A percentile compares a stretch with the other conserved stretches of the same genome.
Evolutionary conservation across 2,888 invertebrate genomes (phyloP).

Genomic region (Ennomos erosarius): DNA sequence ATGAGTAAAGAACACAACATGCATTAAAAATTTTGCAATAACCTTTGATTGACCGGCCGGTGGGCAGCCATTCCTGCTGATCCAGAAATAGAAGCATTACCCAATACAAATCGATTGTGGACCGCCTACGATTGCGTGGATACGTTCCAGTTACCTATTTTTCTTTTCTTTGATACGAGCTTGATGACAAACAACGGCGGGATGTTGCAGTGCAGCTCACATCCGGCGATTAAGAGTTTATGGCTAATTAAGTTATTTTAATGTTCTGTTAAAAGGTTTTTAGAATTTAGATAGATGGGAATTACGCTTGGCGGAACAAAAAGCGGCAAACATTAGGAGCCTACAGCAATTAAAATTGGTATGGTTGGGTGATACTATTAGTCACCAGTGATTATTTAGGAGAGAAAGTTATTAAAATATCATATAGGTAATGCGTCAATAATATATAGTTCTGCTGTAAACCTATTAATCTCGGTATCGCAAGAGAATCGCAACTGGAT

Average conservation of each 20-base stretch:
- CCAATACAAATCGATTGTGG: conserved; percentile 46
- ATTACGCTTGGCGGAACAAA: conserved; percentile 9
- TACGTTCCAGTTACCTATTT: conserved; percentile 33
- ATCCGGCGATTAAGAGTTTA: conserved; percentile 36
- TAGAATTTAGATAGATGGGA: background rate
- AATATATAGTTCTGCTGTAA: too few relatives aligned
- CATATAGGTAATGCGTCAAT: too few relatives aligned
- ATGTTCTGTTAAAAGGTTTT: conserved; percentile 24
- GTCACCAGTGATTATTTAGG: too few relatives aligned
- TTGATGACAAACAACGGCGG: conserved; percentile 45
- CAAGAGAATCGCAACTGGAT: conserved; percentile 5
- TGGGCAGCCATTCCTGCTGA: conserved; percentile 39
- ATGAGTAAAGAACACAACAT: conserved; percentile 14
- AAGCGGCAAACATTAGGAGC: conserved; percentile 1
- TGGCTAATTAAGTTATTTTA: conserved; percentile 26
- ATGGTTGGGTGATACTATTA: too few relatives aligned
- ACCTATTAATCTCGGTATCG: conserved; percentile 6
- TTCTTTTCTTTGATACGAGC: conserved; percentile 33
- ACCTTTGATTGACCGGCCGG: conserved; percentile 46
- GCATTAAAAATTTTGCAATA: conserved; percentile 56
- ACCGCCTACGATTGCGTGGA: conserved; percentile 12
- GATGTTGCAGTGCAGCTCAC: conserved; percentile 41
- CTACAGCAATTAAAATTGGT: too few relatives aligned
- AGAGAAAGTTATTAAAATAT: too few relatives aligned
- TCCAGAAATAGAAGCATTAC: conserved; percentile 53